phyloP scores from a whole-genome alignment of 2,797 vertebrate species.

The Chelon labrosus region DNA sequence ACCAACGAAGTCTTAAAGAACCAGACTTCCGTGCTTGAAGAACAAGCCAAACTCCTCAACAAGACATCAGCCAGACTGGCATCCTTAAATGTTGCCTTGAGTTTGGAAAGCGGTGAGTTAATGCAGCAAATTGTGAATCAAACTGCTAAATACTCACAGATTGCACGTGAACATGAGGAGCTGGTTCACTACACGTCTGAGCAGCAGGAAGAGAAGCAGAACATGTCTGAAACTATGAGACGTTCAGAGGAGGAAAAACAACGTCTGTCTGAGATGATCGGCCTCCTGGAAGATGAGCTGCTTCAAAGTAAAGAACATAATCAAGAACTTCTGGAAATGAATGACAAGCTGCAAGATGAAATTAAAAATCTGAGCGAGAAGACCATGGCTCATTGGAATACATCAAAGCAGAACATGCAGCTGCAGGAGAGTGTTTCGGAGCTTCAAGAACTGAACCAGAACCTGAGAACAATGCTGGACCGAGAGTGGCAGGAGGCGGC shows the following conservation, averaged over 20 bases:
- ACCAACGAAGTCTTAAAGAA: conserved; percentile 31
- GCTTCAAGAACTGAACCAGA: conserved; percentile 30
- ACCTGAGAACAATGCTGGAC: conserved; percentile 27
- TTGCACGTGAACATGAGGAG: conserved; percentile 11
- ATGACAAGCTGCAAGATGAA: neutral
- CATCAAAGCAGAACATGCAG: neutral
- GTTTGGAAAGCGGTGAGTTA: conserved; percentile 6
- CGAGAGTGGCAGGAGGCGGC: conserved; percentile 6
- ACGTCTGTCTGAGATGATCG: neutral
- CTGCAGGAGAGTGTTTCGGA: neutral
- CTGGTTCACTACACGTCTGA: neutral
- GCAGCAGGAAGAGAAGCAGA: conserved; percentile 22
- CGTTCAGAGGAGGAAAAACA: conserved; percentile 28
- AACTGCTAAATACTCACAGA: conserved; percentile 18
- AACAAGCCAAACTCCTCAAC: conserved; percentile 40
- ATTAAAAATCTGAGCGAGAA: conserved; percentile 20
- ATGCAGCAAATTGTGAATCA: conserved; percentile 38
- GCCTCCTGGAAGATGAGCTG: conserved; percentile 37
- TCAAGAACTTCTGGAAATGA: conserved; percentile 20
- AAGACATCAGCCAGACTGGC: conserved; percentile 5
- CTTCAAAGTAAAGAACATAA: neutral
- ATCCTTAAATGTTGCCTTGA: conserved; percentile 19
- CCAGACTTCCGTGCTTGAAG: conserved; percentile 3
- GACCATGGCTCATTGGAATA: neutral
- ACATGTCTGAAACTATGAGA: conserved; percentile 28